phyloP scores from a whole-genome alignment of 2,888 invertebrate species.

The Hetaerina titia region DNA sequence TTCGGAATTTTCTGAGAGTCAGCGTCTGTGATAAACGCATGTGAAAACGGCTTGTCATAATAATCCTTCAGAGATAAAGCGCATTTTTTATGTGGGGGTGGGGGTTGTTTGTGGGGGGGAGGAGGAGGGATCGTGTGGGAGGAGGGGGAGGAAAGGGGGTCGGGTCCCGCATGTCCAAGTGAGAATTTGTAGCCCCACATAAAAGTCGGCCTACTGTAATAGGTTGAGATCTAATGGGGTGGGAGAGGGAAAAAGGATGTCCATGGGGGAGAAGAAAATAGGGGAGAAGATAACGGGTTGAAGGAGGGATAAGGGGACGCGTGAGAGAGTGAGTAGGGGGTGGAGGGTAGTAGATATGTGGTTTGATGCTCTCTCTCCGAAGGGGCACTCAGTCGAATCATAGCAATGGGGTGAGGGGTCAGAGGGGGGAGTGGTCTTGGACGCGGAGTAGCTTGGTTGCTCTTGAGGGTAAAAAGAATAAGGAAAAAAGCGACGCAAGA shows the following conservation, averaged over 20 bases:
- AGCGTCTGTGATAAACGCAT: too few species aligned
- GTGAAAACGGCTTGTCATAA: too few species aligned
- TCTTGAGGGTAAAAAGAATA: neutral
- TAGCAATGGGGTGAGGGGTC: neutral
- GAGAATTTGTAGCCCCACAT: constrained; percentile 36
- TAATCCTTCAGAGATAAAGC: too few species aligned
- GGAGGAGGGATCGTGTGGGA: too few species aligned
- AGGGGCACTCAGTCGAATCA: constrained; percentile 44
- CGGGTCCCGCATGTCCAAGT: neutral
- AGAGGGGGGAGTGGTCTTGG: neutral
- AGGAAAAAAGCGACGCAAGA: neutral
- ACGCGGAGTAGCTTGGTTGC: neutral
- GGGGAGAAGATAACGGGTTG: neutral
- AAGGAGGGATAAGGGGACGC: neutral
- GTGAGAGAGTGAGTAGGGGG: neutral
- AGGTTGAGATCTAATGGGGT: neutral
- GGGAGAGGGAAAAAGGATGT: neutral
- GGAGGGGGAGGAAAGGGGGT: too few species aligned
- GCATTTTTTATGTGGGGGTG: too few species aligned
- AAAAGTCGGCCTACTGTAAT: neutral
- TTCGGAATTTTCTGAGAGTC: too few species aligned
- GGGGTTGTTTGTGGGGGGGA: too few species aligned
- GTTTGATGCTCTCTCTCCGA: neutral
- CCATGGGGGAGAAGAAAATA: neutral
- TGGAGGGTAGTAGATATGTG: neutral